These are phyloP conservation scores for Temnothorax ravouxi DNA, from an alignment of 2,888 invertebrate species.

Conservation along the genomic window DNA sequence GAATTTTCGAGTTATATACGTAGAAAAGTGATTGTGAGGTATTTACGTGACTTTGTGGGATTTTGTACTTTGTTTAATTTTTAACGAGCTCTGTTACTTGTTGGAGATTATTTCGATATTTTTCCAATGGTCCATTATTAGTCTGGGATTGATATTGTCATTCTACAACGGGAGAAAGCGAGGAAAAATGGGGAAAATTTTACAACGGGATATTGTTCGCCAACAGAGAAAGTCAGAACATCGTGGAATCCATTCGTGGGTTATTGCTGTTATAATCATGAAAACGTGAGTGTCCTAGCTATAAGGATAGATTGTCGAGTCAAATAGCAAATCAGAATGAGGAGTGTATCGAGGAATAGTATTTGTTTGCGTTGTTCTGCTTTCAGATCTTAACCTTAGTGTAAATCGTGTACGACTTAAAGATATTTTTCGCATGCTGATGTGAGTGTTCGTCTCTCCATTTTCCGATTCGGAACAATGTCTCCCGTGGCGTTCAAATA, in stretches of 20 bases:
- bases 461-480: constrained; percentile 25
- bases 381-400: background rate
- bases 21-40: background rate
- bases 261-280: constrained; percentile 28
- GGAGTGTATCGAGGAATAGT: background rate
- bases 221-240: background rate
- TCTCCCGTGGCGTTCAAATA: constrained; percentile 46
- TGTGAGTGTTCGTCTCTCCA: constrained; percentile 22
- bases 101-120: constrained; percentile 1
- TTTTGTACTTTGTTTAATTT: constrained; percentile 11
- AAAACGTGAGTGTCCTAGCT: background rate
- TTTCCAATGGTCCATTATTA: background rate
- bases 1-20: background rate
- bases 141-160: background rate
- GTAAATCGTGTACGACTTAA: constrained; percentile 37
- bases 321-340: background rate
- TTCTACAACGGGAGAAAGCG: background rate
- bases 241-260: background rate
- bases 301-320: background rate
- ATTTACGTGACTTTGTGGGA: background rate
- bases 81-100: background rate
- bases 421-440: constrained; percentile 10
- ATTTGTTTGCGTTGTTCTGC: background rate
- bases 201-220: background rate
- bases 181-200: too few relatives aligned